phyloP scores from a whole-genome alignment of 2,888 invertebrate genomes.

The Noctua janthe region DNA sequence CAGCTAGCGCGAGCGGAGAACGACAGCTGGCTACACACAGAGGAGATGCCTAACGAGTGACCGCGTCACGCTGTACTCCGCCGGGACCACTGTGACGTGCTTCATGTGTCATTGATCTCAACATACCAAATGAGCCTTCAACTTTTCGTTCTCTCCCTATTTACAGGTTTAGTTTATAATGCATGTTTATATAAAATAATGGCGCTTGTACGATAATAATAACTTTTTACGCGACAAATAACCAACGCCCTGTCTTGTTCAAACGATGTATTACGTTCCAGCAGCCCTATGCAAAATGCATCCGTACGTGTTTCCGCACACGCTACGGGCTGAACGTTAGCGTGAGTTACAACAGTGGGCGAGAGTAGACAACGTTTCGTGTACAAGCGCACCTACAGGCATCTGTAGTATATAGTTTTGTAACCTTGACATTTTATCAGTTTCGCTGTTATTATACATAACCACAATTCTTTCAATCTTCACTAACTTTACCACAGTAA shows the following conservation, averaged over 20 bases:
- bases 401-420: conserved; percentile 53
- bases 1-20: conserved; percentile 91
- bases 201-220: conserved; percentile 35
- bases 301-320: too few species aligned
- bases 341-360: not conserved
- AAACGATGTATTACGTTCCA: not conserved
- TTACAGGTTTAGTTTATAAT: conserved; percentile 64
- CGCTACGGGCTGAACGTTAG: too few species aligned
- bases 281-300: too few species aligned
- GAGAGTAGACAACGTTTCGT: not conserved
- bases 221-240: not conserved
- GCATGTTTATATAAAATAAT: conserved; percentile 57
- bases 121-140: conserved; percentile 78
- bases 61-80: conserved; percentile 62
- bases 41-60: conserved; percentile 87
- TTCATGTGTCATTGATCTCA: conserved; percentile 76
- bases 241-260: not conserved
- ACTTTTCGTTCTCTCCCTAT: conserved; percentile 58
- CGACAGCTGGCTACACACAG: conserved; percentile 90
- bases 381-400: conserved; percentile 38
- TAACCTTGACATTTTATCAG: conserved; percentile 53
- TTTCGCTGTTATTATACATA: conserved; percentile 52
- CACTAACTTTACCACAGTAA: conserved; percentile 60
- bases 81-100: conserved; percentile 46
- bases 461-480: conserved; percentile 40